Conservation (phyloP, 53 echinoderm and acorn worm genomes). For the Arbacia lixula region DNA sequence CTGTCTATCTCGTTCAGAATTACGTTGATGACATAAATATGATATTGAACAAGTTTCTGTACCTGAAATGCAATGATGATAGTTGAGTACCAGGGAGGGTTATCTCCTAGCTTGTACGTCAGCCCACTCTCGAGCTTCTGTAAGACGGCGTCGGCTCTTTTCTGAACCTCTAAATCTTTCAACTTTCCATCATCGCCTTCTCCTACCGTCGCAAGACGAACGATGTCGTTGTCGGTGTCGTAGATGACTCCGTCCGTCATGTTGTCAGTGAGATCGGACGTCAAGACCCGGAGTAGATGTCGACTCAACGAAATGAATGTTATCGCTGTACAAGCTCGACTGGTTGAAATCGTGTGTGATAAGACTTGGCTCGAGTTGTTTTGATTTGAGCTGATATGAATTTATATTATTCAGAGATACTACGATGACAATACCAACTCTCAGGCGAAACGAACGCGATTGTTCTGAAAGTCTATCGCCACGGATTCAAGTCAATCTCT, state of each 20-base stretch:
- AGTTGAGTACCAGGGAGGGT: conserved; percentile 26
- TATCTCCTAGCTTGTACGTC: conserved; percentile 3
- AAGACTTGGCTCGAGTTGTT: too few species aligned
- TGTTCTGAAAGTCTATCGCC: too few species aligned
- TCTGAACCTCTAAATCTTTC: not conserved
- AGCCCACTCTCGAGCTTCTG: not conserved
- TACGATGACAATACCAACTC: too few species aligned
- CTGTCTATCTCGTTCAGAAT: not conserved
- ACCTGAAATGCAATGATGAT: conserved; percentile 8
- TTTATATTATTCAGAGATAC: too few species aligned
- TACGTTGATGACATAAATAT: not conserved
- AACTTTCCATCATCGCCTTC: not conserved
- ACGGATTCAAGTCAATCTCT: too few species aligned
- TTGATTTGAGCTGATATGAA: too few species aligned
- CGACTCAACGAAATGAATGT: too few species aligned
- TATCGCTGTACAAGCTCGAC: too few species aligned
- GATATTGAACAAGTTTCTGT: too few species aligned
- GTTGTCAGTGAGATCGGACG: not conserved
- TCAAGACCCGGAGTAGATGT: too few species aligned
- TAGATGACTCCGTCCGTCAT: conserved; percentile 3
- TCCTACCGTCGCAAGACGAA: not conserved
- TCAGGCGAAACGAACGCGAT: too few species aligned
- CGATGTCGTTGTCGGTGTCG: not conserved
- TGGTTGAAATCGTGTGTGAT: too few species aligned
- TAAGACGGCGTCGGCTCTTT: not conserved